phyloP scores from a whole-genome alignment of 2,888 invertebrate species.

The Latheticus oryzae region DNA sequence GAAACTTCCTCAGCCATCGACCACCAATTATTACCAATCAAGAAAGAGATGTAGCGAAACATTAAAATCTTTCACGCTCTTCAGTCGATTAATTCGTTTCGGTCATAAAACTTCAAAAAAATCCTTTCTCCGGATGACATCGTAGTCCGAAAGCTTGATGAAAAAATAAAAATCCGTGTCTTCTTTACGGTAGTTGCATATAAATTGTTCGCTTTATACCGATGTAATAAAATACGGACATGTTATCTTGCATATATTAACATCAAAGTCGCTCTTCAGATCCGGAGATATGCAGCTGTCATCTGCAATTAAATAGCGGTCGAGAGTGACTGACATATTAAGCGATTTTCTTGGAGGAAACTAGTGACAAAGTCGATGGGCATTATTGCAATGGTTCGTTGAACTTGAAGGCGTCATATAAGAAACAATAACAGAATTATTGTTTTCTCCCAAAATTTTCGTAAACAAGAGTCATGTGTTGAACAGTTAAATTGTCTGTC shows the following conservation, averaged over 20 bases:
- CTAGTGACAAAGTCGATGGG: conserved; percentile 24
- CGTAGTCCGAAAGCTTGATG: background rate
- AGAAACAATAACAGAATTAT: too few relatives aligned
- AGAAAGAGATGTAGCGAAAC: too few relatives aligned
- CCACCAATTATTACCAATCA: too few relatives aligned
- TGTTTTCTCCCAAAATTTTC: too few relatives aligned
- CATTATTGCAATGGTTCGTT: conserved; percentile 27
- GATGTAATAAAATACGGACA: conserved; percentile 31
- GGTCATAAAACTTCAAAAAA: conserved; percentile 5
- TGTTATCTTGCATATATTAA: conserved; percentile 38
- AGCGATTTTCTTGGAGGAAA: conserved; percentile 33
- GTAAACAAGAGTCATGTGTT: too few relatives aligned
- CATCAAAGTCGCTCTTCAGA: conserved; percentile 39
- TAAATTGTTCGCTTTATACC: conserved; percentile 29
- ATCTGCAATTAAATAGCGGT: conserved; percentile 40
- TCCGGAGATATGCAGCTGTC: conserved; percentile 41
- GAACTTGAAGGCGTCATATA: conserved; percentile 7
- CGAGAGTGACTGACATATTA: conserved; percentile 39
- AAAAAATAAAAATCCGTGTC: conserved; percentile 17
- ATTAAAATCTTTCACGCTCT: conserved; percentile 4
- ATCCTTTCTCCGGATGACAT: background rate
- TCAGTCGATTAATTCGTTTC: conserved; percentile 6
- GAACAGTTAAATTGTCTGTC: too few relatives aligned
- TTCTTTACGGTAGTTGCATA: conserved; percentile 31
- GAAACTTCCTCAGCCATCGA: too few relatives aligned